Evolutionary conservation across 2,888 invertebrate genomes (phyloP), one percentile per base, ranked within the genome.

Genomic region (Pegoplata infirma): DNA sequence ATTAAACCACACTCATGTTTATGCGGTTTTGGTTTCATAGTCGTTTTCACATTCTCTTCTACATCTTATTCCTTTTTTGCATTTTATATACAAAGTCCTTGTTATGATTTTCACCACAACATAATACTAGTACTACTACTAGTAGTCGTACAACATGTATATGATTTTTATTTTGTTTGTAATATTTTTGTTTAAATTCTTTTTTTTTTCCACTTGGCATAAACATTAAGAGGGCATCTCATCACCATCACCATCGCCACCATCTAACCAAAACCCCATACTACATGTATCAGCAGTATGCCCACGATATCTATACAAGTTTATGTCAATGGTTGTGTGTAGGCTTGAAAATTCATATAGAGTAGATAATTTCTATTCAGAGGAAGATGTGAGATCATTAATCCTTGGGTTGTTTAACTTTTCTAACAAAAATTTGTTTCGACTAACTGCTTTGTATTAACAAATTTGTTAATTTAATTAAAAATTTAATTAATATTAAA

Each of bases 1-100:
- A 69, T 74, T 69, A 66, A 78, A 78, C 78, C 78, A 46, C 74
- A 78, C 64, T 69, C 74, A 78, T 78, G 78, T 78, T 71, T 69
- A 66, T 78, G 74, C 55, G 78, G 78, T 78, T 74, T 64, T 53
- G 59, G 74, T 69, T 74, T 78, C 69, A 74, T 67, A 74, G 46
- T 74, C 53, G 56, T 58, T 72, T 74, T 64, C 47, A n/a, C n/a
- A 49, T 66, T 36, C 59, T 47, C 47, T 51, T 25, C 14, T 46
- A 36, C 32, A 17, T 28, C 14, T 17, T 40, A 25, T 64, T 56
- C 72, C 51, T 25, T 51, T 58, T 55, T 40, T 40, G 49, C 25
- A 40, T 12, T 12, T 40, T 40, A 23, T 12, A 8, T 21, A n/a
- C n/a, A n/a, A 68, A 49, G 53, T 64, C 40, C 66, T 59, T 69